A percentile compares a stretch with the other conserved stretches of the same genome.
phyloP scores from a whole-genome alignment of 2,113 vertebrate species.

The Notechis scutatus region DNA sequence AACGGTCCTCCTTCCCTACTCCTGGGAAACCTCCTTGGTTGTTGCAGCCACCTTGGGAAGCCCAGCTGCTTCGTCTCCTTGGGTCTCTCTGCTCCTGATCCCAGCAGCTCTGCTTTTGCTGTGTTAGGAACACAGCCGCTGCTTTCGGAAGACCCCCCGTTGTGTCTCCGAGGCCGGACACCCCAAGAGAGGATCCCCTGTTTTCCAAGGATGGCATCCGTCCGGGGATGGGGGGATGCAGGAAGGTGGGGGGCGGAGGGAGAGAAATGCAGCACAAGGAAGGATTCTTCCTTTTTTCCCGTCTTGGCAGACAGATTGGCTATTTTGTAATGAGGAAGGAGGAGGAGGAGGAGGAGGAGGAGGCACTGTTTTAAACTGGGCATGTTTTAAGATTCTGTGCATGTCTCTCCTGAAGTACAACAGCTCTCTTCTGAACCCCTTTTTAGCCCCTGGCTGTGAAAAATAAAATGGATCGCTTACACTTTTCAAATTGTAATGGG shows the following conservation, averaged over 20 bases:
- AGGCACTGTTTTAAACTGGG: constrained; percentile 42
- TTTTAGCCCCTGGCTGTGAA: constrained; percentile 41
- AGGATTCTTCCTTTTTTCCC: constrained; percentile 1
- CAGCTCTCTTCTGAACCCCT: constrained; percentile 34
- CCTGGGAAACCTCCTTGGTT: constrained; percentile 69
- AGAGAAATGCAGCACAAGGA: neutral
- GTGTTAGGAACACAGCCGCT: constrained; percentile 75
- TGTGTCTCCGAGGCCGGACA: constrained; percentile 46
- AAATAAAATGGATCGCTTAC: constrained; percentile 7
- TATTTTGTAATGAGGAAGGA: constrained; percentile 54
- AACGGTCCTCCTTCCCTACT: constrained; percentile 41
- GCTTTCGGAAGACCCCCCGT: constrained; percentile 54
- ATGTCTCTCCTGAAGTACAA: constrained; percentile 3
- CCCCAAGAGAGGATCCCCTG: constrained; percentile 52
- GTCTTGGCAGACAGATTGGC: constrained; percentile 43
- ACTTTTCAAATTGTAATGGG: constrained; percentile 34
- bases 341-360: neutral
- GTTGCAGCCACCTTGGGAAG: constrained; percentile 85
- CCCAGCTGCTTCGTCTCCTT: constrained; percentile 81
- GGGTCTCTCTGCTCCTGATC: constrained; percentile 85
- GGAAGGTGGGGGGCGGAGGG: neutral
- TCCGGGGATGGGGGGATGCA: neutral
- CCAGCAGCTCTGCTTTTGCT: constrained; percentile 83
- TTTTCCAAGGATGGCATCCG: constrained; percentile 51
- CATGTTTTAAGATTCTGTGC: constrained; percentile 34